Conservation (phyloP, 2,888 invertebrate species). For the Pediacus dermestoides region DNA sequence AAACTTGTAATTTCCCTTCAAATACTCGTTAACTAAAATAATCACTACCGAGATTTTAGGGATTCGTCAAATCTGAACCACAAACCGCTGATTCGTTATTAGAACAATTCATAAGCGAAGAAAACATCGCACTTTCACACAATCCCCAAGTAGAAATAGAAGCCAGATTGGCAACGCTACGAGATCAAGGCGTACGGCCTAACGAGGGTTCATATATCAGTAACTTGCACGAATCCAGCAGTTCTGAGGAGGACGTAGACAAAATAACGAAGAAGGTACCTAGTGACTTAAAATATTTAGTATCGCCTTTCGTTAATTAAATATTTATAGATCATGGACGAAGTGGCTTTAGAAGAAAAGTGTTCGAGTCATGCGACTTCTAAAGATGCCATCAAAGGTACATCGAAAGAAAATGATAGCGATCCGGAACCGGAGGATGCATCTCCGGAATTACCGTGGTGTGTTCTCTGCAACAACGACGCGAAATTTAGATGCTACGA, state of each 20-base stretch:
- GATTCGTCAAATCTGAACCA: conserved; percentile 48
- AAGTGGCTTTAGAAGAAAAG: conserved; percentile 52
- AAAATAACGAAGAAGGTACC: conserved; percentile 46
- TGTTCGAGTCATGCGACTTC: conserved; percentile 29
- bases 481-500: conserved; percentile 70
- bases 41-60: neutral
- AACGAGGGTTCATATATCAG: conserved; percentile 43
- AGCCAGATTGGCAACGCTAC: conserved; percentile 52
- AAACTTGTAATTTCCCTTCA: conserved; percentile 39
- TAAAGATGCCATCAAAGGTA: conserved; percentile 15
- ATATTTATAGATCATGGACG: conserved; percentile 47
- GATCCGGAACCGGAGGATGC: conserved; percentile 10
- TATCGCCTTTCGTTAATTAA: neutral
- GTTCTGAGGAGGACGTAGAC: conserved; percentile 46
- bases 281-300: neutral
- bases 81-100: conserved; percentile 71
- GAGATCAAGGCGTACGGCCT: conserved; percentile 50
- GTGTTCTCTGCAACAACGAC: conserved; percentile 82
- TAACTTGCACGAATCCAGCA: conserved; percentile 43
- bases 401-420: conserved; percentile 22
- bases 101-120: conserved; percentile 50
- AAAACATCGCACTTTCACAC: conserved; percentile 49
- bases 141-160: conserved; percentile 56
- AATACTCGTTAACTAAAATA: too few relatives aligned
- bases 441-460: conserved; percentile 68